phyloP scores from a whole-genome alignment of 2,113 vertebrate genomes.

The Pachycephala philippinensis region DNA sequence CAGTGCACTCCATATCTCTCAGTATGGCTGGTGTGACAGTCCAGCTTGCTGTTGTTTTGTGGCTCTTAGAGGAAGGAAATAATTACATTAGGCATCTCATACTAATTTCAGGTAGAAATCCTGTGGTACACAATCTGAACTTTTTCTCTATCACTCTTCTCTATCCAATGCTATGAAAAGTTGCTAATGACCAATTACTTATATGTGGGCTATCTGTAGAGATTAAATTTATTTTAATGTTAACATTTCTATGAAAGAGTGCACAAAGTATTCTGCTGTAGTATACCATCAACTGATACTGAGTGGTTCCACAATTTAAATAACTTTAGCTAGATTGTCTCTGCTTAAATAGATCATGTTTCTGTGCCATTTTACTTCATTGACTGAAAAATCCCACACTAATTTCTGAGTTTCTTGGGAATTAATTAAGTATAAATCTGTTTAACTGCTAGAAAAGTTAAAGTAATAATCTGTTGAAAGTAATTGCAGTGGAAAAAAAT shows the following conservation, averaged over 20 bases:
- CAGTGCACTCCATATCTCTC: neutral
- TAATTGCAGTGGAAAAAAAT: slow-evolving; percentile 12
- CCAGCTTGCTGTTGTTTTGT: neutral
- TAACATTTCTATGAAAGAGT: slow-evolving; percentile 11
- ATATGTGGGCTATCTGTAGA: neutral
- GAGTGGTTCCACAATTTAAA: slow-evolving; percentile 1
- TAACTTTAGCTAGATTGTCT: neutral
- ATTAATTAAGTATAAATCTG: slow-evolving; percentile 56
- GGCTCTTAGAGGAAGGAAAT: neutral
- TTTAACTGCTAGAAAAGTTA: slow-evolving; percentile 28
- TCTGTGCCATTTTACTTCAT: slow-evolving; percentile 28
- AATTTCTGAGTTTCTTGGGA: slow-evolving; percentile 33
- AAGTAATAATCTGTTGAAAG: slow-evolving; percentile 50
- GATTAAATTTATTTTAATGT: neutral
- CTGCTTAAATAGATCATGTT: neutral
- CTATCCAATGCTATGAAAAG: neutral
- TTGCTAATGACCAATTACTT: neutral
- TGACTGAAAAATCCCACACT: slow-evolving; percentile 25
- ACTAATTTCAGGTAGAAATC: neutral
- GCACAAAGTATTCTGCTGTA: neutral
- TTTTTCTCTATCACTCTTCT: neutral
- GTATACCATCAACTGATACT: neutral
- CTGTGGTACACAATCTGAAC: neutral
- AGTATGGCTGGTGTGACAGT: neutral
- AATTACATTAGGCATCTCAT: neutral